Evolutionary conservation across 2,113 vertebrate species (phyloP).

Genomic region (Formicarius rufipectus): DNA sequence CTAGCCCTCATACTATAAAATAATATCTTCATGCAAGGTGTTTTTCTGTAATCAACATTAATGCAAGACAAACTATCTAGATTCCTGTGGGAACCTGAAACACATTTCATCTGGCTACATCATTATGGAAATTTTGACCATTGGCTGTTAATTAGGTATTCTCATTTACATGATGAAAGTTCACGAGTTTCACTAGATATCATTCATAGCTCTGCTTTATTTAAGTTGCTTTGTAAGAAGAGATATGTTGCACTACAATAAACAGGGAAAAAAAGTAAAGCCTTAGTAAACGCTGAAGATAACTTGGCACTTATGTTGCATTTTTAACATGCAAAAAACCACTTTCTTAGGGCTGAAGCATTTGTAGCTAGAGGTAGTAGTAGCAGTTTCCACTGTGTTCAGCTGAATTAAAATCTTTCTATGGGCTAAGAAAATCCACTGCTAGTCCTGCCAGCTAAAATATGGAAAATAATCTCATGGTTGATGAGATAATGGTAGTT

Average conservation of each 20-base stretch:
- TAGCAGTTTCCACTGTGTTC: conserved; percentile 2
- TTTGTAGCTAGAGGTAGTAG: background rate
- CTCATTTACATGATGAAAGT: conserved; percentile 59
- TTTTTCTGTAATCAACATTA: conserved; percentile 41
- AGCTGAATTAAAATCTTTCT: conserved; percentile 34
- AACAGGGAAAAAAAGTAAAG: background rate
- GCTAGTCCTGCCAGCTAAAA: conserved; percentile 14
- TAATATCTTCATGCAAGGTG: conserved; percentile 14
- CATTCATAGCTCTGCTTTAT: background rate
- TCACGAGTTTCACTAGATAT: conserved; percentile 53
- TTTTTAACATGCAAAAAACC: conserved; percentile 37
- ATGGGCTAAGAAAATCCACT: background rate
- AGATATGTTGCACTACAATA: background rate
- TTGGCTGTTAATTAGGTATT: conserved; percentile 63
- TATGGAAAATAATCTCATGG: conserved; percentile 6
- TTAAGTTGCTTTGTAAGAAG: background rate
- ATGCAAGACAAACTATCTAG: conserved; percentile 24
- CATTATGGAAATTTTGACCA: conserved; percentile 68
- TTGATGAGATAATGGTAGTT: conserved; percentile 7
- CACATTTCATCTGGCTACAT: conserved; percentile 50
- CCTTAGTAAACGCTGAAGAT: background rate
- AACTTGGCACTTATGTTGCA: background rate
- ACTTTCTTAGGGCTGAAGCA: background rate
- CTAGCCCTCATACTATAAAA: background rate
- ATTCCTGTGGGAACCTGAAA: conserved; percentile 45